Percentiles rank a stretch among this genome's conserved stretches.
Conservation (phyloP, 2,797 vertebrate species). For the Uromys caudimaculatus region DNA sequence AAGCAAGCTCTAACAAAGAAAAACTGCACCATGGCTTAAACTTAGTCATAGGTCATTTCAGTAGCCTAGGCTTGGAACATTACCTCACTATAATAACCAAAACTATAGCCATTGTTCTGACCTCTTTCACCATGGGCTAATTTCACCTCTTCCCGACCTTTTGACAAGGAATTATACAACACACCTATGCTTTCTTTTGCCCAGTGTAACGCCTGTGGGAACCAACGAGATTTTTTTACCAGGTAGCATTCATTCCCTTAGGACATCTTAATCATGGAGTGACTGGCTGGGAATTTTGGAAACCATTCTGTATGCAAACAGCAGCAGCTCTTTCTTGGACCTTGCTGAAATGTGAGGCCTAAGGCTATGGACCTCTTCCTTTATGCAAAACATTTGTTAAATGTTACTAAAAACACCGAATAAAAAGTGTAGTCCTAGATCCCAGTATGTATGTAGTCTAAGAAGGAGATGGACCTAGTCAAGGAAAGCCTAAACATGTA, state of each 20-base stretch:
- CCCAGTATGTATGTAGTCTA: not conserved
- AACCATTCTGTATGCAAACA: not conserved
- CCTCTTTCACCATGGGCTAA: not conserved
- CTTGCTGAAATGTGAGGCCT: not conserved
- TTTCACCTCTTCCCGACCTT: not conserved
- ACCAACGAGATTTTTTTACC: no score
- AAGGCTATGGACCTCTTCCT: no score
- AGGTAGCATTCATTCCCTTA: not conserved
- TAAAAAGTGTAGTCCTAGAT: not conserved
- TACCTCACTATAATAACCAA: not conserved
- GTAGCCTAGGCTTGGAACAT: not conserved
- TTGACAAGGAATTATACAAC: not conserved
- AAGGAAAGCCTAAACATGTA: not conserved
- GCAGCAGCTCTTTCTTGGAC: not conserved
- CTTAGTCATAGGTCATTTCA: not conserved
- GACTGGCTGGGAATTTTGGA: not conserved
- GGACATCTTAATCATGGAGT: not conserved
- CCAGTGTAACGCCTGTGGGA: not conserved
- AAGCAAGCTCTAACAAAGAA: not conserved
- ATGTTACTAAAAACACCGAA: not conserved
- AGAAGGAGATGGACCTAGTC: not conserved
- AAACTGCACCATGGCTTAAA: not conserved
- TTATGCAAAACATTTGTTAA: not conserved
- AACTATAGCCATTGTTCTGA: not conserved
- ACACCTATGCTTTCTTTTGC: not conserved